These are phyloP conservation scores for Falco naumanni DNA, from an alignment of 2,797 vertebrate species.

Conservation along the genomic window DNA sequence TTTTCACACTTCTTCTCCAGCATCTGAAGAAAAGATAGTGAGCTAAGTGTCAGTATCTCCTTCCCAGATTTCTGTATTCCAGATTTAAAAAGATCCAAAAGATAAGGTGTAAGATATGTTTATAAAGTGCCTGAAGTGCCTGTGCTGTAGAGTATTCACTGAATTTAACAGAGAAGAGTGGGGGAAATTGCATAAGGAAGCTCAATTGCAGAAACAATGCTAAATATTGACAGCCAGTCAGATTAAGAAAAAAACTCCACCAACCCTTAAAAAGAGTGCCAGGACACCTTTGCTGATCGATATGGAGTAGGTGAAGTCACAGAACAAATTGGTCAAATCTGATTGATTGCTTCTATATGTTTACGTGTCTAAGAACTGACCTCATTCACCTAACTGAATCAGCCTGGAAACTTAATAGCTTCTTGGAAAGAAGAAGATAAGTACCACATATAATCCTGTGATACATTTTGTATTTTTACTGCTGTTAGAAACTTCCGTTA, in stretches of 20 bases:
- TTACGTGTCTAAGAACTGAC: background rate
- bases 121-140: background rate
- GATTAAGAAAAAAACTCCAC: background rate
- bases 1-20: background rate
- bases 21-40: background rate
- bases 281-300: background rate
- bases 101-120: background rate
- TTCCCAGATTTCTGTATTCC: background rate
- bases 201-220: background rate
- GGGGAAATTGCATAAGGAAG: background rate
- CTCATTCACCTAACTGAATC: background rate
- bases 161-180: background rate
- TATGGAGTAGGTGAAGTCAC: background rate
- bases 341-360: background rate
- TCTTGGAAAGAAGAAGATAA: background rate
- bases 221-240: background rate
- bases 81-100: background rate
- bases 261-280: background rate
- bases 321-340: background rate
- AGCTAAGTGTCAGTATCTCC: background rate
- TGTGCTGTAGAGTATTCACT: background rate
- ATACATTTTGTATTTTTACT: background rate
- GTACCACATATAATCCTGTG: background rate
- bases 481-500: background rate
- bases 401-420: background rate